Evolutionary conservation across 2,888 invertebrate species (phyloP).

Genomic region (Alloscopus bannaensis): DNA sequence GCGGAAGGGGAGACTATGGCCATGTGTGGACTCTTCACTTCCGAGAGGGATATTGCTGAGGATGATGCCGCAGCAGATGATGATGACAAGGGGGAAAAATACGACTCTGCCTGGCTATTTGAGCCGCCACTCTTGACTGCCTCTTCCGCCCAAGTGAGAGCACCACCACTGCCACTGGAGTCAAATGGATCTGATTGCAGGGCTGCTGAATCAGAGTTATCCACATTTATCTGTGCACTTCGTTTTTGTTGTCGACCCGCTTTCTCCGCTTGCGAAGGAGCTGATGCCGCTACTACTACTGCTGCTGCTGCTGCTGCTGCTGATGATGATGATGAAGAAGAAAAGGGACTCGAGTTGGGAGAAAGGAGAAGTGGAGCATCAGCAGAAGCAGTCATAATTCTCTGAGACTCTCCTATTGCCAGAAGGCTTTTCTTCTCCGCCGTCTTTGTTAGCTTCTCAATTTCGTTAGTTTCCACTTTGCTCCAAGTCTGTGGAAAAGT

Average conservation of each 20-base stretch:
- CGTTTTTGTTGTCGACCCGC: constrained; percentile 19
- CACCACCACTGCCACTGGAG: constrained; percentile 28
- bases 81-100: constrained; percentile 44
- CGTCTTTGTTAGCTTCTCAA: constrained; percentile 38
- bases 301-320: background rate
- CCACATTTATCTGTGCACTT: constrained; percentile 19
- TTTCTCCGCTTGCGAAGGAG: background rate
- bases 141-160: constrained; percentile 23
- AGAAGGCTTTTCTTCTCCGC: constrained; percentile 29
- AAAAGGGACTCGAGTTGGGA: constrained; percentile 38
- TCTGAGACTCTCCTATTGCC: constrained; percentile 28
- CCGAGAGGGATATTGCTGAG: constrained; percentile 43
- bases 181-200: constrained; percentile 41
- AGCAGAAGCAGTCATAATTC: constrained; percentile 40
- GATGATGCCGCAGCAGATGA: constrained; percentile 25
- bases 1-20: constrained; percentile 37
- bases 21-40: constrained; percentile 35
- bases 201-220: constrained; percentile 25
- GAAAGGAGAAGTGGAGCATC: constrained; percentile 30
- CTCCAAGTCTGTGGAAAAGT: constrained; percentile 33
- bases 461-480: constrained; percentile 39
- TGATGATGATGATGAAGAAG: constrained; percentile 17
- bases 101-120: constrained; percentile 20
- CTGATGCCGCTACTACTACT: too few species aligned
- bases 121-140: background rate